These are phyloP conservation scores for Hetaerina titia DNA, from an alignment of 2,888 invertebrate genomes.

Conservation along the genomic window DNA sequence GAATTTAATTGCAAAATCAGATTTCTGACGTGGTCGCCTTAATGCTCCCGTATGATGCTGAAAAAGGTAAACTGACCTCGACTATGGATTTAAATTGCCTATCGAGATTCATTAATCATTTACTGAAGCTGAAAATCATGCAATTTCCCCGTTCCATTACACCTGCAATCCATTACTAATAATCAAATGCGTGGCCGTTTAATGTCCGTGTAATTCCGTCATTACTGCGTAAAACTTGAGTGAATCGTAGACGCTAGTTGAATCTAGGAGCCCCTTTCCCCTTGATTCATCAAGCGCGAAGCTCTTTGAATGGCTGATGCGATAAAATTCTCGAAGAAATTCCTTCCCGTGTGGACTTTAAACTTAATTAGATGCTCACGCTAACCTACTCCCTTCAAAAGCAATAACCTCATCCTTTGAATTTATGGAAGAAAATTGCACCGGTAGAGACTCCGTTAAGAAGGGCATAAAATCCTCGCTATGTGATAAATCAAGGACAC, in stretches of 20 bases:
- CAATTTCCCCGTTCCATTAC: neutral
- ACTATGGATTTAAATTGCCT: neutral
- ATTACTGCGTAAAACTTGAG: neutral
- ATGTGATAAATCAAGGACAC: neutral
- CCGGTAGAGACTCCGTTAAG: neutral
- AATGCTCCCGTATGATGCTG: neutral
- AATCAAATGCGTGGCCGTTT: neutral
- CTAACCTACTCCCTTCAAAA: neutral
- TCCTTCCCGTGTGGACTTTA: neutral
- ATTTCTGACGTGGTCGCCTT: neutral
- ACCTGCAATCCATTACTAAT: neutral
- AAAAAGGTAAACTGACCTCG: neutral
- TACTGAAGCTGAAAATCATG: neutral
- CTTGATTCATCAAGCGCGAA: neutral
- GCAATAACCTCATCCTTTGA: neutral
- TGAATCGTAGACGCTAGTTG: neutral
- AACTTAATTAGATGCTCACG: slow-evolving; percentile 7
- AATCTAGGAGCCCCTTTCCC: neutral
- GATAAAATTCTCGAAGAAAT: neutral
- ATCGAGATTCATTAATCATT: neutral
- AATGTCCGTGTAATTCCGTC: neutral
- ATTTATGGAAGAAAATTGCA: slow-evolving; percentile 13
- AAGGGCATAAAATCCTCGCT: neutral
- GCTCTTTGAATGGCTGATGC: slow-evolving; percentile 10
- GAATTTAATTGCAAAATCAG: neutral